A percentile compares a stretch with the other conserved stretches of the same genome.
phyloP scores from a whole-genome alignment of 2,888 invertebrate species.

The Mythimna vitellina region DNA sequence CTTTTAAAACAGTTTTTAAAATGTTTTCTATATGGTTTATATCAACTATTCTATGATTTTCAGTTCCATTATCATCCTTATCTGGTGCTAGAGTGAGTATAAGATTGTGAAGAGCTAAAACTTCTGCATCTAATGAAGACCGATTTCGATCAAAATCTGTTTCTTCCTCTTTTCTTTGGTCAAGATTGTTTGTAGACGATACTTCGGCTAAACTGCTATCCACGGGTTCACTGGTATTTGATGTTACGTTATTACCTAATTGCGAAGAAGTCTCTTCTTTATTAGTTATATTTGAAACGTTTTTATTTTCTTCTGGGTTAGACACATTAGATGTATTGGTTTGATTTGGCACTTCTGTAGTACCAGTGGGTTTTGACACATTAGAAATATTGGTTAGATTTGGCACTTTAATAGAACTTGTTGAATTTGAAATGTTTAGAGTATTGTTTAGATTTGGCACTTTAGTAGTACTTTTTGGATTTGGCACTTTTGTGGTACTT shows the following conservation, averaged over 20 bases:
- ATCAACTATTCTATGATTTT: neutral
- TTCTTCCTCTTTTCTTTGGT: neutral
- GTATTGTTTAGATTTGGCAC: no score
- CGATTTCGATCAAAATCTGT: neutral
- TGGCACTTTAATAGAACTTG: neutral
- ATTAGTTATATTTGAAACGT: no score
- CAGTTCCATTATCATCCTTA: neutral
- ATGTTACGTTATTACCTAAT: neutral
- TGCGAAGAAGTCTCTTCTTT: neutral
- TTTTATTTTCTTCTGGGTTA: no score
- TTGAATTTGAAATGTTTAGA: no score
- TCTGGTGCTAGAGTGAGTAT: neutral
- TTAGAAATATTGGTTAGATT: no score
- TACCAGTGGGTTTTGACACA: no score
- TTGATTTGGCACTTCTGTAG: no score
- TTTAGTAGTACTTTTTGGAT: neutral
- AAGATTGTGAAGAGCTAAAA: neutral
- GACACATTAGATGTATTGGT: no score
- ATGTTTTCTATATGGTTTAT: constrained; percentile 1
- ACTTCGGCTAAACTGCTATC: neutral
- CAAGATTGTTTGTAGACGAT: constrained; percentile 2
- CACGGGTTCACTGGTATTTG: neutral
- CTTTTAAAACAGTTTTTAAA: neutral
- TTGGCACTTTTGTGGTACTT: neutral
- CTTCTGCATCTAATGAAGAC: constrained; percentile 5